Conservation (phyloP, 2,797 vertebrate species). For the Hoplostethus atlanticus region DNA sequence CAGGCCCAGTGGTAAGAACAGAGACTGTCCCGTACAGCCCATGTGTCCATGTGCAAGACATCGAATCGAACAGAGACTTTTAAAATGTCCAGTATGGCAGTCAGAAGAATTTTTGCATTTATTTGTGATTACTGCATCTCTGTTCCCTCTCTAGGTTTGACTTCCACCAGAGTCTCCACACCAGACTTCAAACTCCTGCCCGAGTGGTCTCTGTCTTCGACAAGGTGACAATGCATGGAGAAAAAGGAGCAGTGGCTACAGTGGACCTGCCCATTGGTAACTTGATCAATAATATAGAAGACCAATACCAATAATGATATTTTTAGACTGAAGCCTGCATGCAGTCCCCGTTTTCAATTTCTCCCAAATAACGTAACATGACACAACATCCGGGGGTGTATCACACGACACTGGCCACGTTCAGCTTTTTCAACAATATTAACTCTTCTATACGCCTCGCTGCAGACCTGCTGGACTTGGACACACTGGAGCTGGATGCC, state of each 20-base stretch:
- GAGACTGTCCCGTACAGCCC: background rate
- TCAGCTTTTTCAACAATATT: background rate
- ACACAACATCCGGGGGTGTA: background rate
- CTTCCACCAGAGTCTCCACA: slow-evolving; percentile 73
- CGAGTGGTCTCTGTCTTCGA: slow-evolving; percentile 80
- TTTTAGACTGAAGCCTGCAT: too few species aligned
- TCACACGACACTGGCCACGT: fast-evolving
- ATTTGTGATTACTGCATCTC: background rate
- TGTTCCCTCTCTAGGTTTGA: slow-evolving; percentile 77
- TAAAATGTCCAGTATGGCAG: too few species aligned
- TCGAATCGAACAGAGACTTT: too few species aligned
- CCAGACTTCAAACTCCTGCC: slow-evolving; percentile 69
- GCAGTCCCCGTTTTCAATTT: background rate
- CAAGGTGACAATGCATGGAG: slow-evolving; percentile 81
- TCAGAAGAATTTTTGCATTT: background rate
- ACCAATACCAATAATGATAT: too few species aligned
- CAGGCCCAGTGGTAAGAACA: slow-evolving; percentile 85
- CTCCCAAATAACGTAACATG: background rate
- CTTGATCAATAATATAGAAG: background rate
- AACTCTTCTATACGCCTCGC: background rate
- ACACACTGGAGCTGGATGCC: slow-evolving; percentile 81
- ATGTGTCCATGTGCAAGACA: too few species aligned
- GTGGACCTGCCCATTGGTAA: slow-evolving; percentile 78
- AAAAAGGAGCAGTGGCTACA: slow-evolving; percentile 76
- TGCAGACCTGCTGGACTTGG: slow-evolving; percentile 67